Conservation (phyloP, 1,140 invertebrate species). For the Chrysopa pallens region DNA sequence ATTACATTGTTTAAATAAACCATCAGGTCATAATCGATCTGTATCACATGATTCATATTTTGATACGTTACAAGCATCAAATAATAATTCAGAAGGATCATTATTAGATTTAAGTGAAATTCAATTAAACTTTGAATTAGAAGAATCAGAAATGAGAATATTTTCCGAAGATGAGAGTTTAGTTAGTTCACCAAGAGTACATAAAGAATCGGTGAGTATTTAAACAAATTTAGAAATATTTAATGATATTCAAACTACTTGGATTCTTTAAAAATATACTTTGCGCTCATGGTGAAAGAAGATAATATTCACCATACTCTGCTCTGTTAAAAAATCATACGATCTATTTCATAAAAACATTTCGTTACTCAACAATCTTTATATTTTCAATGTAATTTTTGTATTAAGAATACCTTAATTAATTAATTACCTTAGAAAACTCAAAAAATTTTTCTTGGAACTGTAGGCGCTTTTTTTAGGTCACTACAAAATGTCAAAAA, state of each 20-base stretch:
- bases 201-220: conserved; percentile 19
- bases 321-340: too few species aligned
- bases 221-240: neutral
- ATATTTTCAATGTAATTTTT: too few species aligned
- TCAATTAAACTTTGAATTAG: conserved; percentile 62
- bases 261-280: too few species aligned
- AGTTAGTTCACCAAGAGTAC: conserved; percentile 30
- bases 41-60: conserved; percentile 89
- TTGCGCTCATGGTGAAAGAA: too few species aligned
- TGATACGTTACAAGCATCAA: conserved; percentile 39
- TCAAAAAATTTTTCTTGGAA: too few species aligned
- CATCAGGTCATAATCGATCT: conserved; percentile 40
- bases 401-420: too few species aligned
- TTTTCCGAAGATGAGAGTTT: conserved; percentile 67
- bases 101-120: conserved; percentile 59
- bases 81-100: conserved; percentile 25
- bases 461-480: too few species aligned
- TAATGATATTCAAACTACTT: neutral
- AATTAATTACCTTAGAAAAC: too few species aligned
- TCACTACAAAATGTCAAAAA: too few species aligned
- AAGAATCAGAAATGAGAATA: conserved; percentile 69
- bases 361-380: too few species aligned
- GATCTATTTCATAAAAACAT: too few species aligned
- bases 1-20: conserved; percentile 22
- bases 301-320: too few species aligned